A percentile compares a stretch with the other conserved stretches of the same genome.
phyloP scores from a whole-genome alignment of 2,888 invertebrate genomes.

The Dryococelus australis region DNA sequence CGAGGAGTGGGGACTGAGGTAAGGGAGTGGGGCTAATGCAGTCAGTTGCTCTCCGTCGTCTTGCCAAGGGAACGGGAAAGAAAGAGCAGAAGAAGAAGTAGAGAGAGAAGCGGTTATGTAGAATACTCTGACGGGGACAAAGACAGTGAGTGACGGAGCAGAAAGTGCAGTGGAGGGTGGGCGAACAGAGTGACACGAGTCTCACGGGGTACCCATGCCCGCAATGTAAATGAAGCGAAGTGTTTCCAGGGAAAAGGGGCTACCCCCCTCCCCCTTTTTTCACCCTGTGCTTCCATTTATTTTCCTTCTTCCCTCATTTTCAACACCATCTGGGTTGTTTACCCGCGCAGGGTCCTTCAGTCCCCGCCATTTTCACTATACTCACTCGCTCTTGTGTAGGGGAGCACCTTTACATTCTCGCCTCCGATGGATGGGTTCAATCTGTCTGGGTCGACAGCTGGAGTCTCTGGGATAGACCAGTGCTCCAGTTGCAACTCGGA shows the following conservation, averaged over 20 bases:
- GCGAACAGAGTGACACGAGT: not conserved
- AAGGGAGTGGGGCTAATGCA: not conserved
- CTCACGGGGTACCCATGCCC: not conserved
- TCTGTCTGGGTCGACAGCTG: not conserved
- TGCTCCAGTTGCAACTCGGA: no score
- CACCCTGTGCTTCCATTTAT: not conserved
- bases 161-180: no score
- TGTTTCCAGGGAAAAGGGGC: not conserved
- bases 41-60: not conserved
- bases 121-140: not conserved
- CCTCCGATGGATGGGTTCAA: not conserved
- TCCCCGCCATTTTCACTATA: not conserved
- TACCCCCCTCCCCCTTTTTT: not conserved
- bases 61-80: not conserved
- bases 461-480: no score
- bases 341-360: not conserved
- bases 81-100: not conserved
- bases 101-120: not conserved
- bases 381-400: not conserved
- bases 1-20: not conserved
- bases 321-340: not conserved
- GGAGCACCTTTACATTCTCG: not conserved
- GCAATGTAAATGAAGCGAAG: conserved; percentile 16
- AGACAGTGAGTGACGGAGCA: not conserved
- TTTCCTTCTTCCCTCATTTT: not conserved